A percentile compares a stretch with the other conserved stretches of the same genome.
phyloP scores from a whole-genome alignment of 2,888 invertebrate genomes.

The Chymomyza caudatula region DNA sequence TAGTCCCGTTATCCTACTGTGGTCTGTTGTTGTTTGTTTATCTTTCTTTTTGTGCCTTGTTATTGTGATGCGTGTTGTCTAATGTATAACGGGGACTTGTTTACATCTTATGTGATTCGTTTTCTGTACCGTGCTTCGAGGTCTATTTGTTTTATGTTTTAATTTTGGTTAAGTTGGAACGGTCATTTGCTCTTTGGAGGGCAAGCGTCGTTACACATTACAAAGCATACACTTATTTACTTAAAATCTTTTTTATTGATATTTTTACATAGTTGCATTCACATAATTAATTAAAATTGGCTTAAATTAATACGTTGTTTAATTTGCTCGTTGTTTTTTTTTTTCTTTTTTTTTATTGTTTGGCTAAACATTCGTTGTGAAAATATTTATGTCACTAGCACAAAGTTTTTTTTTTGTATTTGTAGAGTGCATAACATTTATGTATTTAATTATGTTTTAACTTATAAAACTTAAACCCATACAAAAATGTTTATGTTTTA shows the following conservation, averaged over 20 bases:
- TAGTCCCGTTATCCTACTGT: too few species aligned
- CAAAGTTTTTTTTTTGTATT: slow-evolving; percentile 1
- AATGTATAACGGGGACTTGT: too few species aligned
- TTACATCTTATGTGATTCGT: too few species aligned
- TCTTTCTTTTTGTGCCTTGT: too few species aligned
- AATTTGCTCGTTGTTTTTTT: slow-evolving; percentile 35
- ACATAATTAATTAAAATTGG: slow-evolving; percentile 40
- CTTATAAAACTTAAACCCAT: slow-evolving; percentile 68
- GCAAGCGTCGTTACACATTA: not conserved
- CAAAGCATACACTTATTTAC: not conserved
- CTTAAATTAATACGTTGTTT: slow-evolving; percentile 45
- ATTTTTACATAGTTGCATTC: slow-evolving; percentile 47
- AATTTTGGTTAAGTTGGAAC: too few species aligned
- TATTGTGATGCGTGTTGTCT: too few species aligned
- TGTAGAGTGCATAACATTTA: slow-evolving; percentile 54
- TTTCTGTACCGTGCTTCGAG: too few species aligned
- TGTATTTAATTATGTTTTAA: slow-evolving; percentile 62
- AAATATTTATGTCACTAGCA: slow-evolving; percentile 4
- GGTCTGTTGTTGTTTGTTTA: too few species aligned
- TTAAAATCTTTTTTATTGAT: slow-evolving; percentile 34
- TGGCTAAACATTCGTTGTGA: slow-evolving; percentile 3
- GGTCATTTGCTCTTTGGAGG: too few species aligned
- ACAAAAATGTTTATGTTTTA: slow-evolving; percentile 61
- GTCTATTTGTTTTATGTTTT: too few species aligned
- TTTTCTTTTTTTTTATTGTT: slow-evolving; percentile 19